These are phyloP conservation scores for Tringa solitaria DNA, from an alignment of 2,113 vertebrate genomes.

Conservation along the genomic window DNA sequence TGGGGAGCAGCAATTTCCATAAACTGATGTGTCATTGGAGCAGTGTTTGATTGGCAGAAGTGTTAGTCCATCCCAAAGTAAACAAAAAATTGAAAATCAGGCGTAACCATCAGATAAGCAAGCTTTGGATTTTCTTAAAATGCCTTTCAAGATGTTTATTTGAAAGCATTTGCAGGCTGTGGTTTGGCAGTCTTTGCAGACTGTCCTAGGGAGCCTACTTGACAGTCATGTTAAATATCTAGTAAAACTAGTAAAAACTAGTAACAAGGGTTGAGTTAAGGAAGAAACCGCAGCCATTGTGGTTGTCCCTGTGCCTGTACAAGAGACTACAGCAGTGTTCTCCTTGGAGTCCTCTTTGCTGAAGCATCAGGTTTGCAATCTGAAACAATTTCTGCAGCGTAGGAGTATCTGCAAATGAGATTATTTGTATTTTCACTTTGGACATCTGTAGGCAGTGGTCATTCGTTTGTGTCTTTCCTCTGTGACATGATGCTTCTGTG, in stretches of 20 bases:
- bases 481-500: too few species aligned
- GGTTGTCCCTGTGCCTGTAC: neutral
- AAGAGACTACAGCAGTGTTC: neutral
- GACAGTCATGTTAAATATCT: neutral
- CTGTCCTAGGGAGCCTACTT: neutral
- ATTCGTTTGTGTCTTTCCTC: too few species aligned
- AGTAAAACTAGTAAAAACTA: neutral
- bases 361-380: neutral
- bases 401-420: neutral
- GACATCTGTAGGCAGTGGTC: neutral
- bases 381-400: neutral
- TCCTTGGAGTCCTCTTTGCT: neutral
- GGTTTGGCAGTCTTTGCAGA: neutral
- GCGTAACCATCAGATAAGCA: neutral
- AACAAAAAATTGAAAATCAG: neutral
- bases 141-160: neutral
- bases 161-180: neutral
- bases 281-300: neutral
- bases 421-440: neutral
- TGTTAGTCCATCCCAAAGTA: neutral
- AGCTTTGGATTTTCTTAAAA: neutral
- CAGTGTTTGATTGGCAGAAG: neutral
- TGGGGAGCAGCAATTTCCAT: neutral
- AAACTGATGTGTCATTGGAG: neutral
- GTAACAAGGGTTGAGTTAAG: neutral